Conservation (phyloP, 2,113 vertebrate genomes). For the Prionailurus bengalensis region DNA sequence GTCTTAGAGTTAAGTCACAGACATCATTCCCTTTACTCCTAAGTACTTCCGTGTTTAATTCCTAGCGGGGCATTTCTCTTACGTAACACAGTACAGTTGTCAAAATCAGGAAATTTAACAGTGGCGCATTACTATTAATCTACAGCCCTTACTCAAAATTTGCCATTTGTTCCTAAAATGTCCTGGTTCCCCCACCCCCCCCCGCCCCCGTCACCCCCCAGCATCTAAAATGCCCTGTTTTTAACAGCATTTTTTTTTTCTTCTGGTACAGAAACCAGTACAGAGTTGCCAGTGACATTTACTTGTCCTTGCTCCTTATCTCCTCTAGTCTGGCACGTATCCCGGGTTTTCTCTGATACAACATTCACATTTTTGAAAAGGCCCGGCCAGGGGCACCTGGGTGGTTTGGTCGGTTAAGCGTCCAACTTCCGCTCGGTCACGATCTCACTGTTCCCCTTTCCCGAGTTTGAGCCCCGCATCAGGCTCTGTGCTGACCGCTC, state of each 20-base stretch:
- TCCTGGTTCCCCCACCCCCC: too few species aligned
- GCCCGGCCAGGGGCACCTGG: neutral
- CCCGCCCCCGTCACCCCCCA: neutral
- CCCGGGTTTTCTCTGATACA: neutral
- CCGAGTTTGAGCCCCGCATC: too few species aligned
- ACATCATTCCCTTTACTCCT: neutral
- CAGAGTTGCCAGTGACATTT: neutral
- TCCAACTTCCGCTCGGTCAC: too few species aligned
- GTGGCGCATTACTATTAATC: neutral
- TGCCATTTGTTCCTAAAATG: neutral
- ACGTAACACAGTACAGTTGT: accelerated
- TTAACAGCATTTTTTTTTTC: neutral
- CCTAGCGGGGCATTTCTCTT: neutral
- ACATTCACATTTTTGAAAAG: neutral
- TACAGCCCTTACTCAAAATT: accelerated
- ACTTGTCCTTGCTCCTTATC: neutral
- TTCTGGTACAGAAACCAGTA: neutral
- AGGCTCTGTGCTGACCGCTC: too few species aligned
- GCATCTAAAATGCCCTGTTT: neutral
- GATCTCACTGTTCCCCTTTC: too few species aligned
- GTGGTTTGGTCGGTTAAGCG: too few species aligned
- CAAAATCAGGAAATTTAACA: neutral
- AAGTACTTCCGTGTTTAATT: neutral
- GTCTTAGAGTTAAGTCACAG: neutral
- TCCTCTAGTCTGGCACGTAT: neutral